Evolutionary conservation across 1,140 invertebrate species (phyloP), one percentile per base, ranked within the genome.

Genomic region (Cepaea nemoralis): DNA sequence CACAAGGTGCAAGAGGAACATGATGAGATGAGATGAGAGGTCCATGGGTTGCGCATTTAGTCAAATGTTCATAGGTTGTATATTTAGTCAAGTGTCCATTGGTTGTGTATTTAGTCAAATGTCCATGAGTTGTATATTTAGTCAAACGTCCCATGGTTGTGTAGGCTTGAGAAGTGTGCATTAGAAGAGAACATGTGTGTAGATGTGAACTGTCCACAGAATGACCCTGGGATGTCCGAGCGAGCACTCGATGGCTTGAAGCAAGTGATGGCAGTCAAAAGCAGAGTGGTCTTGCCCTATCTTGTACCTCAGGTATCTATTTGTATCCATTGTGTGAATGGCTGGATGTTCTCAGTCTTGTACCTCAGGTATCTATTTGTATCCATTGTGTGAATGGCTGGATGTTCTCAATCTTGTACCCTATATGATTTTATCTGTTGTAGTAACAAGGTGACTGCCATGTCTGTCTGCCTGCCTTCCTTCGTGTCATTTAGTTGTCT

Each of bases 191-290:
- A n/a, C n/a, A n/a, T n/a, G n/a, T n/a, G n/a, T n/a, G n/a, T n/a
- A n/a, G n/a, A n/a, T n/a, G n/a, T n/a, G n/a, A n/a, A n/a, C n/a
- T n/a, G 12, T 67, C 14, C 12, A 31, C 85, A 94, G 93, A 95
- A 95, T 87, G 94, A 97, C 88, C 94, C 94, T 2, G 94, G 93
- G 92, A 6, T 93, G 91, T 86, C 88, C n/a, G 90, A 91, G 71
- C 95, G 95, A 88, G 96, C 97, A 0, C 92, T 99, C 74, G 97
- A 99, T 92, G 98, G 97, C 59, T 93, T 99, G 77, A 94, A 96
- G 80, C 97, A 99, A 94, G 96, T 99, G 8, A 98, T 99, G 96
- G 95, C 96, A 22, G 97, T 99, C 55, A 99, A 98, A 92, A 97
- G 97, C 14, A 93, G 96, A 84, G 97, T 97, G 0, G 97, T 99